phyloP scores from a whole-genome alignment of 1,140 invertebrate species.

The Hydropsyche tenuis region DNA sequence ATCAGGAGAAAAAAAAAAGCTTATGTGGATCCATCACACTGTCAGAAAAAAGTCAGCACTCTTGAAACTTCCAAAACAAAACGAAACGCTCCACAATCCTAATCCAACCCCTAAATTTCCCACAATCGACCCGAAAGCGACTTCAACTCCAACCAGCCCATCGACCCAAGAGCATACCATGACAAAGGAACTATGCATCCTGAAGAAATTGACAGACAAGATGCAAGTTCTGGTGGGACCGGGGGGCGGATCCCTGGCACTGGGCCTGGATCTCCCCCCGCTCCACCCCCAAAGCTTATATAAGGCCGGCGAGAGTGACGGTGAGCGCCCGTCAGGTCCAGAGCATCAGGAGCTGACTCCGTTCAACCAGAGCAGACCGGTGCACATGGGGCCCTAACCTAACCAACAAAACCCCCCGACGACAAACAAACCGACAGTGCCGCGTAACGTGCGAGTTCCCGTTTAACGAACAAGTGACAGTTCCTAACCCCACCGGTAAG shows the following conservation, averaged over 20 bases:
- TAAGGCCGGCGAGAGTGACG: conserved; percentile 57
- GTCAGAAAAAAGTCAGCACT: too few species aligned
- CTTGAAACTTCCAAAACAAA: too few species aligned
- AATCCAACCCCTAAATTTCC: too few species aligned
- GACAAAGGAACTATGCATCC: too few species aligned
- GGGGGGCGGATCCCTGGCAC: conserved; percentile 53
- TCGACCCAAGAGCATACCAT: too few species aligned
- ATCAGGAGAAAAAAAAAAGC: too few species aligned
- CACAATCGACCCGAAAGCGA: too few species aligned
- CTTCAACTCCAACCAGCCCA: too few species aligned
- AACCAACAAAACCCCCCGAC: conserved; percentile 1
- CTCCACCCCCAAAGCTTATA: conserved; percentile 60
- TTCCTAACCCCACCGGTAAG: conserved; percentile 5
- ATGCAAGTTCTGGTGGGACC: not conserved
- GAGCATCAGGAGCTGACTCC: conserved; percentile 60
- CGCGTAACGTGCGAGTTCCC: not conserved
- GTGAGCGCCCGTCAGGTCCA: conserved; percentile 61
- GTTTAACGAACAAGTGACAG: not conserved
- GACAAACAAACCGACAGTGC: not conserved
- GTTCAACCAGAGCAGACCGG: conserved; percentile 48
- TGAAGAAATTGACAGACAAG: too few species aligned
- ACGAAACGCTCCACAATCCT: too few species aligned
- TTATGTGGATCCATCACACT: too few species aligned
- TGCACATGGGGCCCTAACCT: conserved; percentile 35
- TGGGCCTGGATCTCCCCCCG: conserved; percentile 54